Evolutionary conservation across 2,113 vertebrate genomes (phyloP).

Genomic region (Erpornis zantholeuca): DNA sequence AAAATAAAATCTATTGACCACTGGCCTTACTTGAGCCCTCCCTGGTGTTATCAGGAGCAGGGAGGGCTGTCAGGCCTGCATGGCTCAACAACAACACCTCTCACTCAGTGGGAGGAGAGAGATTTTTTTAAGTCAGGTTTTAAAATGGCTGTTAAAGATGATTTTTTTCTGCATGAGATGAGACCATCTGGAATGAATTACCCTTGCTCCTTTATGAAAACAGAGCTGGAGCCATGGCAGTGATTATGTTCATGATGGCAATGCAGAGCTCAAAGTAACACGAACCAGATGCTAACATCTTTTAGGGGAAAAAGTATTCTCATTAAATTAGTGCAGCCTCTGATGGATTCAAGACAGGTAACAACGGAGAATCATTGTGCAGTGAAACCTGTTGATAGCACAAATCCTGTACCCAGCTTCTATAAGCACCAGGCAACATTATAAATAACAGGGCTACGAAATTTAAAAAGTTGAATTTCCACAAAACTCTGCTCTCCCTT

Average conservation of each 20-base stretch:
- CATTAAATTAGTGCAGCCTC: constrained; percentile 22
- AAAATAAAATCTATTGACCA: neutral
- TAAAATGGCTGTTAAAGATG: constrained; percentile 50
- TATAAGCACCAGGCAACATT: neutral
- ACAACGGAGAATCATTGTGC: neutral
- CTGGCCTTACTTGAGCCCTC: neutral
- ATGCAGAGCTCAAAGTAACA: constrained; percentile 56
- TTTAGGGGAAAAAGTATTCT: constrained; percentile 17
- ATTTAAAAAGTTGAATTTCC: neutral
- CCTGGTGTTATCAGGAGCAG: neutral
- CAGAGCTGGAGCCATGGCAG: constrained; percentile 48
- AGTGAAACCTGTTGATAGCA: neutral
- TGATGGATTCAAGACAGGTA: constrained; percentile 4
- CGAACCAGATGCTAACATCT: constrained; percentile 64
- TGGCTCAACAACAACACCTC: neutral
- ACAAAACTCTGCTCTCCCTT: neutral
- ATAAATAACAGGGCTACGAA: neutral
- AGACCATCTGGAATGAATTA: constrained; percentile 72
- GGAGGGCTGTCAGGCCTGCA: neutral
- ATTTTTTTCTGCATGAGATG: constrained; percentile 29
- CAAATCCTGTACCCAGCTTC: neutral
- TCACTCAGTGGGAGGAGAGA: neutral
- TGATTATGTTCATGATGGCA: constrained; percentile 56
- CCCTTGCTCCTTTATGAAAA: constrained; percentile 57
- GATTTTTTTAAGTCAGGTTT: constrained; percentile 39